Evolutionary conservation across 2,797 vertebrate species (phyloP).

Genomic region (Anabacerthia variegaticeps): DNA sequence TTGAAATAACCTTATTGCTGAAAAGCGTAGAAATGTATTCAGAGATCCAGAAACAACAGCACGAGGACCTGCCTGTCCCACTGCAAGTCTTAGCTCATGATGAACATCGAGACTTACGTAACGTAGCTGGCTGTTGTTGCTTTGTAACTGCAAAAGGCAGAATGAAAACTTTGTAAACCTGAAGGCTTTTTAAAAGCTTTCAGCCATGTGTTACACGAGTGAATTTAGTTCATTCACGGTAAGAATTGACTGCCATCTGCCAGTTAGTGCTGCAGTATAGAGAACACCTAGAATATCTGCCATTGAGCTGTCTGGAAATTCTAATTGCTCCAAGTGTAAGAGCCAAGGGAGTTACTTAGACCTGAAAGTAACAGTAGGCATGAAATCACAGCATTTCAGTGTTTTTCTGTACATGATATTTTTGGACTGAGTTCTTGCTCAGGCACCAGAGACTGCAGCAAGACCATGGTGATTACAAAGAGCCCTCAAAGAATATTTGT

Average conservation of each 20-base stretch:
- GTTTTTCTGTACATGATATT: conserved; percentile 32
- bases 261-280: neutral
- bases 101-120: neutral
- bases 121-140: neutral
- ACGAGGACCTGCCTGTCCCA: neutral
- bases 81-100: neutral
- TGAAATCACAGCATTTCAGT: conserved; percentile 25
- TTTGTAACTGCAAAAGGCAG: neutral
- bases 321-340: conserved; percentile 6
- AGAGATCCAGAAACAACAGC: neutral
- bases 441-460: neutral
- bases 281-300: neutral
- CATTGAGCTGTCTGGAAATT: conserved; percentile 38
- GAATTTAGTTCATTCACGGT: neutral
- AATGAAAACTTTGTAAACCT: neutral
- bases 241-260: conserved; percentile 17
- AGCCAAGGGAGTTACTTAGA: conserved; percentile 54
- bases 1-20: neutral
- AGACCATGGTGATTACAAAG: neutral
- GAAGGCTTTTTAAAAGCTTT: neutral
- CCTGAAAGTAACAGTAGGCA: conserved; percentile 30
- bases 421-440: conserved; percentile 18
- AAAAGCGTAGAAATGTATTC: neutral
- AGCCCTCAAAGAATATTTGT: neutral
- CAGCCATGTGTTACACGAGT: neutral